Base-by-base conservation (phyloP, 2,797 vertebrate genomes). In the Macropodus opercularis region DNA sequence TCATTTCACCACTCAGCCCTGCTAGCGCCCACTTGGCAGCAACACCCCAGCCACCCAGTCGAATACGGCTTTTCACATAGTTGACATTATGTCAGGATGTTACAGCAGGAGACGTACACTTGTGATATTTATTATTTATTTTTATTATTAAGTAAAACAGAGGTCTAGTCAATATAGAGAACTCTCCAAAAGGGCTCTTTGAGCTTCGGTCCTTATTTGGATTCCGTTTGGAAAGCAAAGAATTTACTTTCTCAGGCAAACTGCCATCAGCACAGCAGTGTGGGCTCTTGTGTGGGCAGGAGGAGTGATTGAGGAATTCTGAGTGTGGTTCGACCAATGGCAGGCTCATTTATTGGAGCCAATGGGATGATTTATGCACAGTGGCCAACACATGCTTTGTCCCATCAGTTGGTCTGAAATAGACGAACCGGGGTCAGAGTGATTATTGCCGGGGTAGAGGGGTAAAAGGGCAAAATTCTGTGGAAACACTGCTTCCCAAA, bases 121-220 rank as follows among this genome's bases (percentile, higher is more conserved):
- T 6, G 1, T 50, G 8, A 27, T 75, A 80, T 81, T 80, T 75
- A 72, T 74, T n/a, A n/a, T n/a, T n/a, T n/a, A n/a, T n/a, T n/a
- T n/a, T n/a, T n/a, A n/a, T n/a, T n/a, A n/a, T n/a, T n/a, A 85
- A 87, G 72, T 80, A 69, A 85, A 88, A 85, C 77, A 85, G 73
- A 79, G 80, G 69, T 44, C 68, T 69, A 58, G 81, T 65, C 52
- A 53, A 72, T 41, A 69, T 70, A 62, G 76, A 80, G 85, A 80
- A 79, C 81, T 69, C 76, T 75, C 70, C 71, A 32, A 83, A 76
- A 67, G 47, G 57, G 26, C 78, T 42, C 61, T 75, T 83, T 68
- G 77, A 78, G 82, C 84, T 77, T 54, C 80, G 44, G 76, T 75
- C 88, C 89, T 87, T 91, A 87, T 90, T 90, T 87, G 85, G 87